Evolutionary conservation across 2,113 vertebrate species (phyloP), one percentile per base, ranked within the genome.

Genomic region (Tragelaphus buxtoni): DNA sequence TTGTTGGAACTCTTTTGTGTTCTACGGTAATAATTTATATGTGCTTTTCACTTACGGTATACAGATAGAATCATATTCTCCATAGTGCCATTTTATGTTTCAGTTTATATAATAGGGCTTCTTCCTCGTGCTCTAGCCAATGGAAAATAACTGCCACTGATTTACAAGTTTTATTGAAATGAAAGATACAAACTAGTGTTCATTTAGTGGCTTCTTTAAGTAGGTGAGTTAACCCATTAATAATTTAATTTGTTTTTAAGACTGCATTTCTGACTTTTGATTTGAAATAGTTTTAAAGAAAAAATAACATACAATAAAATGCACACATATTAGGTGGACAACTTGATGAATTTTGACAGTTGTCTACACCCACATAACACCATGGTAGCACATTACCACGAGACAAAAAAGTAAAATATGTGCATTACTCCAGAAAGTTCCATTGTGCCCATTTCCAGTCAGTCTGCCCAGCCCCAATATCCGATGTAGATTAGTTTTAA

Each of bases 181-280:
- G 45, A 80, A 81, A 63, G 93, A 45, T 51, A 65, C 11, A 72
- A 84, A 51, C 10, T 74, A 2, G 42, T 84, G 30, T 69, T 49
- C 56, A 20, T 81, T 92, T 94, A 90, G 61, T 77, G 28, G 3
- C 82, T 96, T 90, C 60, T 97, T 91, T 94, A 88, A 72, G 63
- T 53, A 74, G 9, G 18, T 65, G 55, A 76, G 4, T 91, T 82
- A 95, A 94, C 42, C 42, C 42, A 42, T 42, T 42, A 42, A 42
- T 42, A 42, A 42, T 85, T 94, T 42, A 42, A 42, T 85, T 94
- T 92, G 89, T 58, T 82, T 94, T 69, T 42, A 47, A 90, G 91
- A 87, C 76, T 91, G 20, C 74, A 56, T 79, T 84, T 91, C 55
- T 91, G 30, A 61, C 39, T 84, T 91, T n/a, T 56, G 30, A 65